These are phyloP conservation scores for Mungos mungo DNA, from an alignment of 2,113 vertebrate species.

Conservation along the genomic window DNA sequence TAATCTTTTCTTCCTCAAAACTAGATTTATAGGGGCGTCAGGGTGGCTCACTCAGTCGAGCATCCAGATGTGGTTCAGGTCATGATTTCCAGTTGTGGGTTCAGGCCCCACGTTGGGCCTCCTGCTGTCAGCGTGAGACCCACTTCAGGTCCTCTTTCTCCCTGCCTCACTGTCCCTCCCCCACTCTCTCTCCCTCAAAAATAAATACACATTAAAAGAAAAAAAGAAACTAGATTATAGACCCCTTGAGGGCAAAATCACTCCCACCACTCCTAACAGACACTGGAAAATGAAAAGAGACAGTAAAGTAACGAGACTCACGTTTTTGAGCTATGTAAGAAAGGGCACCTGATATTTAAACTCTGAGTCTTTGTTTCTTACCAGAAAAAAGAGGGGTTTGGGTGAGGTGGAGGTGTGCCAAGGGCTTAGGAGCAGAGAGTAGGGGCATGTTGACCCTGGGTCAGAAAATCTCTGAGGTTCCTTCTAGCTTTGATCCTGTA, in stretches of 20 bases:
- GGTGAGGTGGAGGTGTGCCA: constrained; percentile 17
- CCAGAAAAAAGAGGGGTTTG: neutral
- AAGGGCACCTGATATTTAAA: neutral
- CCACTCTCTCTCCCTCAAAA: too few relatives aligned
- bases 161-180: too few relatives aligned
- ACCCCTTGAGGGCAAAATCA: neutral
- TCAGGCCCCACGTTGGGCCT: too few relatives aligned
- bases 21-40: neutral
- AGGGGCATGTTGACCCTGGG: neutral
- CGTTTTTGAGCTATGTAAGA: neutral
- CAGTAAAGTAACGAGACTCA: neutral
- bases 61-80: too few relatives aligned
- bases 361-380: neutral
- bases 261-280: neutral
- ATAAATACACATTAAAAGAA: too few relatives aligned
- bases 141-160: too few relatives aligned
- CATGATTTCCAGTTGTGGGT: too few relatives aligned
- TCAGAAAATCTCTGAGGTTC: neutral
- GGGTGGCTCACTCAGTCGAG: too few relatives aligned
- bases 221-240: neutral
- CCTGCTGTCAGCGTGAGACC: too few relatives aligned
- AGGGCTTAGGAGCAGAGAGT: neutral
- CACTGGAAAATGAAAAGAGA: neutral
- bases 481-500: neutral
- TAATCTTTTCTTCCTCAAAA: constrained; percentile 18